Base-by-base conservation (phyloP, 2,797 vertebrate genomes). In the Myripristis jacobus region DNA sequence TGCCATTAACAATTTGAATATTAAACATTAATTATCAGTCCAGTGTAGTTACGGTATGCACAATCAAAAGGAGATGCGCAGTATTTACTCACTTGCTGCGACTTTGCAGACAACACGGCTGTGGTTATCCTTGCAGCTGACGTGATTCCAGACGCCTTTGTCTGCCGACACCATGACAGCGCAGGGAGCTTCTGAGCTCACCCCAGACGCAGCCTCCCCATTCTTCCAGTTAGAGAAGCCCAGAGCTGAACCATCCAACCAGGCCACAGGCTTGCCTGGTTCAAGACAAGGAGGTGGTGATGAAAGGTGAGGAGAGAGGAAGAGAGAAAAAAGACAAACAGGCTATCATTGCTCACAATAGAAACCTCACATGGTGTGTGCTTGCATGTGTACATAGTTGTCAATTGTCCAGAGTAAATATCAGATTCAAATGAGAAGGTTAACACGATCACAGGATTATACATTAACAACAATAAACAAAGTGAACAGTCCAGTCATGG, bases 31-130 rank as follows among this genome's bases (percentile, higher is more conserved):
- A 48, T 22, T 12, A 48, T 6, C n/a, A 9, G 2, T 19, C 2
- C 19, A 22, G n/a, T 6, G 3, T 11, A 7, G 16, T 15, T 22
- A 19, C 2, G n/a, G 13, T 29, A 4, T 34, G 19, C n/a, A 27
- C 11, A 13, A 6, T 44, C 15, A 31, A 27, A 41, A 27, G 12
- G n/a, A 21, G 34, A 7, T n/a, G 18, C 21, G 19, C 18, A 21
- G 31, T 4, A 55, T 50, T n/a, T 66, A 94, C 94, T 43, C 92
- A 99, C 98, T 83, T 56, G 94, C 77, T 75, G 92, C 85, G 24
- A 90, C 92, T 93, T 97, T 95, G 91, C 98, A 99, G 86, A 99
- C 93, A 13, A 96, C 92, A 61, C 97, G 95, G 67, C 95, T 96
- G 63, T 70, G 78, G 69, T 93, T 94, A 0, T 2, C 57, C 2